Evolutionary conservation across 1,140 invertebrate species (phyloP).

Genomic region (Dinoponera quadriceps): DNA sequence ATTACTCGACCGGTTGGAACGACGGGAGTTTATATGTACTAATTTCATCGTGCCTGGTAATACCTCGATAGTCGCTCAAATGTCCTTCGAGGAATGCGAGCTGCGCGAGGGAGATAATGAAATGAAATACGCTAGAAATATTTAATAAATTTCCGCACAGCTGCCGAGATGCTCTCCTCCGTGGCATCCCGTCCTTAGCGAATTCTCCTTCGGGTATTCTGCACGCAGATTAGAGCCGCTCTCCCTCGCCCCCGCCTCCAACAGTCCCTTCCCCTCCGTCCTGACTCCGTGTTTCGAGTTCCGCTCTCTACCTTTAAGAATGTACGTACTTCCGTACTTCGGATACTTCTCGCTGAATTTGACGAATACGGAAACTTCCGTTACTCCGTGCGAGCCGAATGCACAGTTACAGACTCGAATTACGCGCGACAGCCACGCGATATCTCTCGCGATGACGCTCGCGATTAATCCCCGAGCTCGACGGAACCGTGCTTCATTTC

Average conservation of each 20-base stretch:
- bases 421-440: background rate
- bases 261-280: conserved; percentile 34
- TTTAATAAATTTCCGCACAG: conserved; percentile 78
- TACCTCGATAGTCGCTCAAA: conserved; percentile 66
- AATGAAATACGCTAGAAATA: conserved; percentile 79
- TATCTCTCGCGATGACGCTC: background rate
- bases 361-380: background rate
- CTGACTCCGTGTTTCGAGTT: conserved; percentile 31
- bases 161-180: conserved; percentile 38
- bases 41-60: conserved; percentile 38
- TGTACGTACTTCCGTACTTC: conserved; percentile 64
- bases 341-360: background rate
- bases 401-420: no score
- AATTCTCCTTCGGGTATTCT: conserved; percentile 72
- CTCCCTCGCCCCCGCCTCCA: background rate
- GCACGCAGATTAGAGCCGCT: conserved; percentile 71
- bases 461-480: background rate
- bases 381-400: background rate
- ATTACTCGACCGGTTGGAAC: conserved; percentile 16
- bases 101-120: conserved; percentile 70
- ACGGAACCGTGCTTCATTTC: background rate
- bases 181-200: conserved; percentile 54
- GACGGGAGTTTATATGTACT: background rate
- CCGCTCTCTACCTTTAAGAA: conserved; percentile 64
- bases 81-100: conserved; percentile 72